Base-by-base conservation (phyloP, 1,140 invertebrate species). In the Nasonia giraulti region DNA sequence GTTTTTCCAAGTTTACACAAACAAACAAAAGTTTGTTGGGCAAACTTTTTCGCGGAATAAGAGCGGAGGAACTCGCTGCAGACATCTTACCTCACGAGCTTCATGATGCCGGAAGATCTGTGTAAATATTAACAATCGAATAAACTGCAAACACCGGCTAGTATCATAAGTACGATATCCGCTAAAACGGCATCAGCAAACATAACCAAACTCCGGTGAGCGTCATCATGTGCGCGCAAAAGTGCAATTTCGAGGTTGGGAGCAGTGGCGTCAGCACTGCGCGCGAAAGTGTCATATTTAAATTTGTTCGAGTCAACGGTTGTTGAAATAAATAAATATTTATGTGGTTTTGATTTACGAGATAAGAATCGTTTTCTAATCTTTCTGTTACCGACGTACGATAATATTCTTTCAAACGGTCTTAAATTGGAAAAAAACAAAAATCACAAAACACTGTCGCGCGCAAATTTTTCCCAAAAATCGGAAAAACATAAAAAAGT, bases 11-110 rank as follows among this genome's bases (percentile, higher is more conserved):
- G 73, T 20, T 79, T 68, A 50, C 10, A 50, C 2, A 62, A 76
- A 40, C 81, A 2, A 31, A 81, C 17, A 77, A 68, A 31, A 1
- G n/a, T 31, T 50, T 77, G 12, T 79, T 55, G 8, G n/a, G 33
- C 31, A 27, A 55, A 82, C 74, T 33, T 31, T 55, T 33, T 23
- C 31, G 4, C 23, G 5, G 14, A 33, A 44, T 17, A n/a, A 40
- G 0, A 37, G 31, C 55, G 6, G 23, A 74, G 3, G 37, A n/a
- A 80, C 23, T 17, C 69, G 11, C 37, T 40, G 4, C 2, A 23
- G n/a, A 27, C 20, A 20, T 44, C 68, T 86, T 90, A 91, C 91
- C 91, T 91, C 76, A 91, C 91, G 78, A 91, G 89, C 86, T 91
- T 91, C 91, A 91, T 91, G 76, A 85, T 90, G 77, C 8, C 4